Evolutionary conservation across 2,113 vertebrate species (phyloP), one percentile per base, ranked within the genome.

Genomic region (Melanocharis versteri): DNA sequence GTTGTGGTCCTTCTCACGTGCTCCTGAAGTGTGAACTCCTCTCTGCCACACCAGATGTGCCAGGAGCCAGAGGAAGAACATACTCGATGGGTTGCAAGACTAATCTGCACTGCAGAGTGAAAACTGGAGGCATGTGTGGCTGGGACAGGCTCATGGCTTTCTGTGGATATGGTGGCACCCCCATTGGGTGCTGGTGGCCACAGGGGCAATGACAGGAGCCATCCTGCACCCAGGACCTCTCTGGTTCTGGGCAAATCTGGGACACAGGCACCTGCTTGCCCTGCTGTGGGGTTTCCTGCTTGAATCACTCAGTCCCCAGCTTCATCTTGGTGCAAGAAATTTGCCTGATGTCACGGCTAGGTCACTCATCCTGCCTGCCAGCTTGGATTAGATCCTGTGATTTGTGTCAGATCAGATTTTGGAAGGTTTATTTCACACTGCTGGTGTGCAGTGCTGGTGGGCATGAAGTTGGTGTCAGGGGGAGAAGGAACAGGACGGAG

Each of bases 341-440:
- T 87, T 83, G n/a, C 47, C 60, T 13, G 12, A 54, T 94, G 91
- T 92, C 86, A 89, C 3, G 1, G 71, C 76, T 81, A 66, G 80
- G 95, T 96, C 39, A 0, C 68, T 88, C 28, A 40, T 89, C 64
- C 86, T 6, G 10, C 68, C 88, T 95, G 95, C 94, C 95, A 96
- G 24, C 51, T 93, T 19, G 1, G 68, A 93, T 97, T 94, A 96
- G 50, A 47, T 69, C 33, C 75, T 51, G 60, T 26, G 60, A 54
- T 78, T 91, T 92, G 60, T 86, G 85, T 96, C 96, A 92, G 24
- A 57, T 83, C 56, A n/a, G 68, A 75, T 96, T 91, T 85, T 83
- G 66, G 87, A 94, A 93, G 66, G 56, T 57, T 80, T 94, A 12
- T 94, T 91, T 94, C 90, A 96, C 54, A 23, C 35, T 88, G 56